Evolutionary conservation across 2,113 vertebrate genomes (phyloP).

Genomic region (Romanogobio albipinnatus): DNA sequence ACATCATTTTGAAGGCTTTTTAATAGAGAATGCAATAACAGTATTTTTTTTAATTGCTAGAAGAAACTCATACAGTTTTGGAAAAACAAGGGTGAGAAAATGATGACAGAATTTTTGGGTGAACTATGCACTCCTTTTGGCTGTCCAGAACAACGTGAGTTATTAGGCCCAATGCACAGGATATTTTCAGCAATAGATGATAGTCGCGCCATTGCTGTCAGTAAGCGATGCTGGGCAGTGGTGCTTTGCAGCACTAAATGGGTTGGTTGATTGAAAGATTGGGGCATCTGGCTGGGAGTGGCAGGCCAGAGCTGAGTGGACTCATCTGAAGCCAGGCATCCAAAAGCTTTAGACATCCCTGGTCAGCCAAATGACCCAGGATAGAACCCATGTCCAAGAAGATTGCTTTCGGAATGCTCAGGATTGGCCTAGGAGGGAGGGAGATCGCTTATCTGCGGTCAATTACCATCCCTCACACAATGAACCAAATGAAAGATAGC

Average conservation of each 20-base stretch:
- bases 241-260: slow-evolving; percentile 74
- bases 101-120: no score
- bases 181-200: slow-evolving; percentile 32
- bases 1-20: no score
- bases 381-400: slow-evolving; percentile 64
- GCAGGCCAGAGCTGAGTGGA: slow-evolving; percentile 59
- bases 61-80: no score
- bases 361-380: slow-evolving; percentile 64
- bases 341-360: slow-evolving; percentile 58
- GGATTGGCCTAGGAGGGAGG: slow-evolving; percentile 57
- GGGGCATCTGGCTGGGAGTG: slow-evolving; percentile 67
- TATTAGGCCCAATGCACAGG: slow-evolving; percentile 11
- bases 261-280: slow-evolving; percentile 74
- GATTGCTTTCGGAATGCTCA: slow-evolving; percentile 64
- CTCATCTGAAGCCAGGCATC: slow-evolving; percentile 64
- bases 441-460: slow-evolving; percentile 72
- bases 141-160: not conserved
- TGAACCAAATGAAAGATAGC: slow-evolving; percentile 75
- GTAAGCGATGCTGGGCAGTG: slow-evolving; percentile 65
- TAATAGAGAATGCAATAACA: no score
- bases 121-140: not conserved
- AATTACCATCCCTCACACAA: slow-evolving; percentile 74
- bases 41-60: no score
- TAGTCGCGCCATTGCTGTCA: slow-evolving; percentile 51
- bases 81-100: no score